These are phyloP conservation scores for Sakesphorus luctuosus DNA, from an alignment of 2,113 vertebrate genomes.

Conservation along the genomic window DNA sequence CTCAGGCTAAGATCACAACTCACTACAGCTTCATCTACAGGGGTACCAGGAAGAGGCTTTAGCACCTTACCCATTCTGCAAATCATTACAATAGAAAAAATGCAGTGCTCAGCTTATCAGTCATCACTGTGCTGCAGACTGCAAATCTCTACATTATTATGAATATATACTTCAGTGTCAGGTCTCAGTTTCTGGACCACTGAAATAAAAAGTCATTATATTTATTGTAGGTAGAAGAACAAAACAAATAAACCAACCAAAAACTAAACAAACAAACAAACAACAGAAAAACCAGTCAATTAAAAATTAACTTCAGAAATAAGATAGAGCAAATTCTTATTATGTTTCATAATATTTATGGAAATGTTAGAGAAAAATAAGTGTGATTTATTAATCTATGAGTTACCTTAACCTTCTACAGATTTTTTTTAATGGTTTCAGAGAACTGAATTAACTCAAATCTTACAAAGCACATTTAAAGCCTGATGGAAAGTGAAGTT, in stretches of 20 bases:
- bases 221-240: not conserved
- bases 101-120: not conserved
- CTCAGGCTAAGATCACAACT: not conserved
- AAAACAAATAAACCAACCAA: not conserved
- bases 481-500: not conserved
- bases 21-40: not conserved
- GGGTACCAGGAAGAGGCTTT: not conserved
- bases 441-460: not conserved
- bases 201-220: not conserved
- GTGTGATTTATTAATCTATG: not conserved
- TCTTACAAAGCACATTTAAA: not conserved
- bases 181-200: not conserved
- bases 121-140: not conserved
- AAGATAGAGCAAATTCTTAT: not conserved
- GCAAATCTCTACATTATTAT: not conserved
- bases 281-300: accelerated
- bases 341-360: not conserved
- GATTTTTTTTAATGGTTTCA: not conserved
- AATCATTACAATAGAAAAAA: not conserved
- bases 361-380: not conserved
- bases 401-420: not conserved
- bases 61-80: not conserved
- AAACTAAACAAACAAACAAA: not conserved
- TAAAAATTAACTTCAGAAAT: not conserved
- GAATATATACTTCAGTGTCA: not conserved